Evolutionary conservation across 2,797 vertebrate genomes (phyloP).

Genomic region (Myoxocephalus aenaeus): DNA sequence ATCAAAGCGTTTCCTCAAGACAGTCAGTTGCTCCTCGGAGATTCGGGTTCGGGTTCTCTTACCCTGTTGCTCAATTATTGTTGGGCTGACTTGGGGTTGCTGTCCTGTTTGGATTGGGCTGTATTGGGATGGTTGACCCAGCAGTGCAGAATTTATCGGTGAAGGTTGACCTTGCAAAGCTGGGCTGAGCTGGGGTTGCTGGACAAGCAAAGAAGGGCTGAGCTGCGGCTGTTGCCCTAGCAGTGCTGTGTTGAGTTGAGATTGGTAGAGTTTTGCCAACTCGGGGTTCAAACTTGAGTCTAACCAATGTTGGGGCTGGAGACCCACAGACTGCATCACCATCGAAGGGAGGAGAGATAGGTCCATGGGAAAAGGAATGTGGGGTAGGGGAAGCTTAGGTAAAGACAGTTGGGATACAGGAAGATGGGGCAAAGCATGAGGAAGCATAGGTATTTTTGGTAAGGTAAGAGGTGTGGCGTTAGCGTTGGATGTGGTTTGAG

Average conservation of each 20-base stretch:
- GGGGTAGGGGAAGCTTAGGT: conserved; percentile 83
- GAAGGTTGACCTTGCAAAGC: conserved; percentile 70
- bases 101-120: conserved; percentile 69
- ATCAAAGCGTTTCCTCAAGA: conserved; percentile 95
- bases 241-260: conserved; percentile 86
- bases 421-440: conserved; percentile 73
- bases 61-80: conserved; percentile 90
- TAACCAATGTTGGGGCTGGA: conserved; percentile 90
- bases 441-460: conserved; percentile 74
- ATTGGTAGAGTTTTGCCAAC: conserved; percentile 94
- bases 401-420: conserved; percentile 68
- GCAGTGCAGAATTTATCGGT: conserved; percentile 64
- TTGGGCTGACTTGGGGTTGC: conserved; percentile 84
- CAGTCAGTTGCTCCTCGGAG: conserved; percentile 93
- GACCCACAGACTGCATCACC: conserved; percentile 94
- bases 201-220: conserved; percentile 66
- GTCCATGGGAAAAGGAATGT: conserved; percentile 94
- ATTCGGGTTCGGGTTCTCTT: conserved; percentile 97
- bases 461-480: conserved; percentile 64
- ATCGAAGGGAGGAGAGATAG: conserved; percentile 93
- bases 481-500: conserved; percentile 57
- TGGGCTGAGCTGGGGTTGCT: conserved; percentile 69
- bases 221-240: conserved; percentile 72
- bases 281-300: conserved; percentile 90
- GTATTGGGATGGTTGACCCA: conserved; percentile 68